These are phyloP conservation scores for Pyrgus malvae DNA, from an alignment of 2,888 invertebrate genomes.

Conservation along the genomic window DNA sequence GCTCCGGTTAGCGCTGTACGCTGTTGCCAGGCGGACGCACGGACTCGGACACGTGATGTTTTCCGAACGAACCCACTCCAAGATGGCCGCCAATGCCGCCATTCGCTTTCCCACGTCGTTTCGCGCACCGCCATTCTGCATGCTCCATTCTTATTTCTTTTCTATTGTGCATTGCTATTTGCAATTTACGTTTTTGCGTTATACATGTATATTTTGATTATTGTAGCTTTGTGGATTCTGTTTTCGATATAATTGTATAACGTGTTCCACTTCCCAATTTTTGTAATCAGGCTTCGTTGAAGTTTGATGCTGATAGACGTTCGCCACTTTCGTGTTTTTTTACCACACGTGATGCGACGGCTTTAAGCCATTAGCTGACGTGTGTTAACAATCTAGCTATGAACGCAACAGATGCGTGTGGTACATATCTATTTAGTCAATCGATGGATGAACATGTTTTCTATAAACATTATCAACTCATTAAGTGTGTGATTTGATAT, in stretches of 20 bases:
- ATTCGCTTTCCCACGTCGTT: constrained; percentile 79
- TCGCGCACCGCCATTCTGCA: constrained; percentile 63
- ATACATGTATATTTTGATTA: constrained; percentile 40
- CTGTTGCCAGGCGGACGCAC: constrained; percentile 75
- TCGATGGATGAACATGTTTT: constrained; percentile 46
- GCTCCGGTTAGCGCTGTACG: constrained; percentile 69
- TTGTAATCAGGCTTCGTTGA: constrained; percentile 29
- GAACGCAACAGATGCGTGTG: constrained; percentile 53
- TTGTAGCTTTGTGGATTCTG: constrained; percentile 34
- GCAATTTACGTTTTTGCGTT: constrained; percentile 55
- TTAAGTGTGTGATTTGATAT: constrained; percentile 20
- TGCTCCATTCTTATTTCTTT: constrained; percentile 67
- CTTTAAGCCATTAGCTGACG: constrained; percentile 54
- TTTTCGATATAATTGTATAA: constrained; percentile 33
- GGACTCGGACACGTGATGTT: constrained; percentile 74
- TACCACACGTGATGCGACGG: constrained; percentile 49
- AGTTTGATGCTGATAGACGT: constrained; percentile 24
- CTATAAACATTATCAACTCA: constrained; percentile 35
- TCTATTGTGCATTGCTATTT: constrained; percentile 60
- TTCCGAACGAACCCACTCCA: constrained; percentile 66
- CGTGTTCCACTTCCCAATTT: constrained; percentile 11
- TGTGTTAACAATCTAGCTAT: constrained; percentile 56
- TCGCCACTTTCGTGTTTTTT: constrained; percentile 36
- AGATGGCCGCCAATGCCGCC: constrained; percentile 72
- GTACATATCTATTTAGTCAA: constrained; percentile 40